Conservation (phyloP, 2,113 vertebrate genomes). For the Notarius lentiginosus region DNA sequence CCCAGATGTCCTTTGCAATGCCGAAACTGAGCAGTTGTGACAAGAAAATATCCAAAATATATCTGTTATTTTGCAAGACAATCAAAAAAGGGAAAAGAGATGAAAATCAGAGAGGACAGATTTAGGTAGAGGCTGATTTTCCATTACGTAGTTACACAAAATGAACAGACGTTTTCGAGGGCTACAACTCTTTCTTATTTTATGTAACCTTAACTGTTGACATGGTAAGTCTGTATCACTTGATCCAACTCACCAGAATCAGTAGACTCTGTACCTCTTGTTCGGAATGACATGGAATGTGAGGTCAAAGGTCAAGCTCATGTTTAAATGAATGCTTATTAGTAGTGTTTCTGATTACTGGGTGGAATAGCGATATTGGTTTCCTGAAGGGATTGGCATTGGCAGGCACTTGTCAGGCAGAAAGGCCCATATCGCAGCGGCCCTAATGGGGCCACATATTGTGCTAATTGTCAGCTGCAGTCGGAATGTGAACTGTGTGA, state of each 20-base stretch:
- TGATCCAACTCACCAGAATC: not conserved
- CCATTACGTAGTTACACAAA: conserved; percentile 5
- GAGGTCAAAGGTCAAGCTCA: conserved; percentile 46
- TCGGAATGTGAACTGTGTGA: conserved; percentile 44
- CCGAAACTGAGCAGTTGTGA: conserved; percentile 68
- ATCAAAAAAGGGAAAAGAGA: conserved; percentile 64
- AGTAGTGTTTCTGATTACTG: conserved; percentile 36
- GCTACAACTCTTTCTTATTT: not conserved
- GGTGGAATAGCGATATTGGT: conserved; percentile 25
- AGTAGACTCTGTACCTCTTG: not conserved
- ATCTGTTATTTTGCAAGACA: conserved; percentile 70
- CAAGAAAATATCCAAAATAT: conserved; percentile 56
- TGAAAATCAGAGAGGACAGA: conserved; percentile 9
- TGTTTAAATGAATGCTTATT: conserved; percentile 47
- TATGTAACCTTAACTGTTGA: not conserved
- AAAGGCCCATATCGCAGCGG: conserved; percentile 27
- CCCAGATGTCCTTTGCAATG: conserved; percentile 65
- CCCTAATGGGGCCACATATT: conserved; percentile 45
- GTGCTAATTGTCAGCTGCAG: conserved; percentile 56
- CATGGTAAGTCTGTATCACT: conserved; percentile 1
- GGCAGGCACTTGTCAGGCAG: conserved; percentile 48
- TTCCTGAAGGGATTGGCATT: conserved; percentile 52
- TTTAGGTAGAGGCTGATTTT: conserved; percentile 19
- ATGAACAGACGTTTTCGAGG: not conserved
- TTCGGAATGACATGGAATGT: conserved; percentile 17